Percentiles rank a stretch among this genome's conserved stretches.
These are phyloP conservation scores for Scartelaos histophorus DNA, from an alignment of 2,113 vertebrate species.

Conservation along the genomic window DNA sequence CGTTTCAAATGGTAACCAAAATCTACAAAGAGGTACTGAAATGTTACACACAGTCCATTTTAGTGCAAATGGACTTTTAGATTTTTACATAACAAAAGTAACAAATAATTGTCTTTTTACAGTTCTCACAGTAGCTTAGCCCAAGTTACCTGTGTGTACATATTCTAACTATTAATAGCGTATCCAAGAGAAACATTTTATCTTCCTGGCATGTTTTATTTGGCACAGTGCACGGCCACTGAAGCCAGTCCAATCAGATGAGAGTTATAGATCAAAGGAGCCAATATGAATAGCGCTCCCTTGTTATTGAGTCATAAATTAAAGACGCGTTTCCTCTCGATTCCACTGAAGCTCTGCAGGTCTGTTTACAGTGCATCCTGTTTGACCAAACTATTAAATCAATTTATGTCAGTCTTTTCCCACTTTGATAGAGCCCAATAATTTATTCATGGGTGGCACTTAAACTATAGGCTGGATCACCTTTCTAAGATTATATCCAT, in stretches of 20 bases:
- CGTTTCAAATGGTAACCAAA: background rate
- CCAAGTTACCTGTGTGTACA: too few relatives aligned
- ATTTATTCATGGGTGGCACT: conserved; percentile 41
- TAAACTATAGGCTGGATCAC: background rate
- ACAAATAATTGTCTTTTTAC: too few relatives aligned
- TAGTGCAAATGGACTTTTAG: too few relatives aligned
- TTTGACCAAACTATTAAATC: conserved; percentile 53
- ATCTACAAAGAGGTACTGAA: too few relatives aligned
- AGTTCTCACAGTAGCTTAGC: too few relatives aligned
- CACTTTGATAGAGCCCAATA: conserved; percentile 9
- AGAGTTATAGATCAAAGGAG: conserved; percentile 51
- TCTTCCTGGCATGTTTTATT: conserved; percentile 32
- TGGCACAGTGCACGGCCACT: conserved; percentile 4
- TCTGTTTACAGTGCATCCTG: conserved; percentile 46
- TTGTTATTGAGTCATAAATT: conserved; percentile 64
- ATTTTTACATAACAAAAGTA: too few relatives aligned
- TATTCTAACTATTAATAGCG: background rate
- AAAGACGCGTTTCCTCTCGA: conserved; percentile 46
- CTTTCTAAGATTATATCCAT: background rate
- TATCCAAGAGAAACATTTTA: conserved; percentile 4
- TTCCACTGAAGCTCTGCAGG: conserved; percentile 31
- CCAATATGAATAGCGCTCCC: conserved; percentile 52
- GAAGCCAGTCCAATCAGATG: conserved; percentile 42
- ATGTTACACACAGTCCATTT: too few relatives aligned
- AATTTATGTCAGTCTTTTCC: conserved; percentile 30